phyloP scores from a whole-genome alignment of 2,113 vertebrate genomes.

The Myrmophylax atrothorax region DNA sequence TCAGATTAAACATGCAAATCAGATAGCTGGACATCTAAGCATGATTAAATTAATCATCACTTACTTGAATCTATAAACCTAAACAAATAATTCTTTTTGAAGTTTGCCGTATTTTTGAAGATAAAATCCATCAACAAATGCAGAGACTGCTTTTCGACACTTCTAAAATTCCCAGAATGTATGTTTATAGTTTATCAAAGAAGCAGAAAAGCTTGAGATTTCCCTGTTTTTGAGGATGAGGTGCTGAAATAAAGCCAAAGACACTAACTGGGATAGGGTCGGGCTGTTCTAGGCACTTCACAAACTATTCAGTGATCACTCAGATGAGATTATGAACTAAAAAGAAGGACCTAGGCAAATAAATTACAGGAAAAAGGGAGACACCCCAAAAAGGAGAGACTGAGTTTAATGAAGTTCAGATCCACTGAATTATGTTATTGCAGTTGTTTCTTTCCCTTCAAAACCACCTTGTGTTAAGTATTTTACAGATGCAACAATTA shows the following conservation, averaged over 20 bases:
- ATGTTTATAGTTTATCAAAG: background rate
- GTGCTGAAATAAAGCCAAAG: background rate
- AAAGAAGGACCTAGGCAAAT: background rate
- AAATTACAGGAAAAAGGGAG: background rate
- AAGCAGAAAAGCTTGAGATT: background rate
- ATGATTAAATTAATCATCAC: background rate
- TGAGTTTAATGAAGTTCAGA: background rate
- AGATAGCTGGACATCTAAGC: background rate
- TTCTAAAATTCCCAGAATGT: background rate
- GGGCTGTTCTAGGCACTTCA: background rate
- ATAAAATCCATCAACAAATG: background rate
- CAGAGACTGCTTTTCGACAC: background rate
- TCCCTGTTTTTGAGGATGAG: background rate
- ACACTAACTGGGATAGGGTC: background rate
- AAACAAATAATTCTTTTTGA: background rate
- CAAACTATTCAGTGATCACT: background rate
- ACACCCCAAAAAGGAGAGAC: background rate
- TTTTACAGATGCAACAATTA: background rate
- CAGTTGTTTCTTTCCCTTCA: background rate
- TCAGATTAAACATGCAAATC: slow-evolving; percentile 38
- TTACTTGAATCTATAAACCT: background rate
- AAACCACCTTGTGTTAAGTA: background rate
- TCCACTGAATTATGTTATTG: background rate
- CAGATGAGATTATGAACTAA: background rate
- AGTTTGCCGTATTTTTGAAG: background rate